Conservation (phyloP, 2,888 invertebrate genomes). For the Gastrophysa polygoni region DNA sequence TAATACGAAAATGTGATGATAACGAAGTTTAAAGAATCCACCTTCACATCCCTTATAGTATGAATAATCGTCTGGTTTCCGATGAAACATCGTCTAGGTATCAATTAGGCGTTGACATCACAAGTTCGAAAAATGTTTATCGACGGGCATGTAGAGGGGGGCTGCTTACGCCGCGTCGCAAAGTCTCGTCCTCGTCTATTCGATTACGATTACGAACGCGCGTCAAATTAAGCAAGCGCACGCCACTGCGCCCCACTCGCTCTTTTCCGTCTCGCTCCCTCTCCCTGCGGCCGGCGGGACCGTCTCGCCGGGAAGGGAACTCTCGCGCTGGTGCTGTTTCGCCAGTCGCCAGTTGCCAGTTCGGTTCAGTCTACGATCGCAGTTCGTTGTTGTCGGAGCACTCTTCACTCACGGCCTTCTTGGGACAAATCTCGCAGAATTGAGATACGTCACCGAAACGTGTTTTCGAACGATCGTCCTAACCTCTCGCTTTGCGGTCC, state of each 20-base stretch:
- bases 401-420: conserved; percentile 6
- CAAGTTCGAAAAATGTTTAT: neutral
- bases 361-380: conserved; percentile 34
- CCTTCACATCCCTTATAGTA: no score
- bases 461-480: conserved; percentile 31
- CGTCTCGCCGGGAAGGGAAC: conserved; percentile 30
- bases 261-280: conserved; percentile 17
- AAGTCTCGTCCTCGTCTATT: conserved; percentile 1
- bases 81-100: no score
- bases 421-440: conserved; percentile 19
- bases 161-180: neutral
- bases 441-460: conserved; percentile 31
- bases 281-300: conserved; percentile 34
- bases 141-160: neutral
- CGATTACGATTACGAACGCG: neutral
- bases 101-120: no score
- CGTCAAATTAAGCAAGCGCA: conserved; percentile 11
- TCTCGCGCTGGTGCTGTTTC: neutral
- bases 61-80: no score
- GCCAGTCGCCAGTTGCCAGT: conserved; percentile 16
- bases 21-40: no score
- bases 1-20: no score
- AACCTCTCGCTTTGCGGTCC: conserved; percentile 30
- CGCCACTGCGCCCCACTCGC: conserved; percentile 21
- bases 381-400: conserved; percentile 19